Evolutionary conservation across 2,888 invertebrate genomes (phyloP).

Genomic region (Capitulum mitella): DNA sequence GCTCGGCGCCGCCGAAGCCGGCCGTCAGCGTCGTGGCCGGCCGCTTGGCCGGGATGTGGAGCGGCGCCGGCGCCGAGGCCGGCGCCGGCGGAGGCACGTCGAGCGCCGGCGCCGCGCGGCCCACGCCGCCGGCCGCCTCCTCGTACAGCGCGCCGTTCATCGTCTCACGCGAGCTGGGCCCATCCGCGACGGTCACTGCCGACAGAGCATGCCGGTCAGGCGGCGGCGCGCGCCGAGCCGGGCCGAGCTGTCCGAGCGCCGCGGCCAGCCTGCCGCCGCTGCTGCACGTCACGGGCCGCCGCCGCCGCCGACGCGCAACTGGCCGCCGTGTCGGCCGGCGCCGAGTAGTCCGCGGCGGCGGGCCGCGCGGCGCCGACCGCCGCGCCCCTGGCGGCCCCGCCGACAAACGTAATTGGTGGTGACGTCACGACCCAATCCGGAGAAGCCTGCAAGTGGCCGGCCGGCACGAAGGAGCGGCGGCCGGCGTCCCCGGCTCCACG

Average conservation of each 20-base stretch:
- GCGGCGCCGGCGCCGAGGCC: conserved; percentile 50
- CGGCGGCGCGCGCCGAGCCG: not conserved
- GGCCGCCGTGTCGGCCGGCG: not conserved
- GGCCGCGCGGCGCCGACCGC: conserved; percentile 2
- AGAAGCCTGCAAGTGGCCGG: not conserved
- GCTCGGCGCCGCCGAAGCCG: conserved; percentile 41
- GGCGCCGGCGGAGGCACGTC: conserved; percentile 8
- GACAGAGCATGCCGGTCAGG: conserved; percentile 9
- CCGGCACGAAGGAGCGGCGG: not conserved
- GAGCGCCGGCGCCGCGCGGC: conserved; percentile 30
- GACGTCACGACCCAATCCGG: not conserved
- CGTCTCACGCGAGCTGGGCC: conserved; percentile 29
- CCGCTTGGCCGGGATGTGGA: conserved; percentile 79
- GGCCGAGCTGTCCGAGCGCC: conserved; percentile 11
- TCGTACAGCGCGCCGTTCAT: conserved; percentile 37
- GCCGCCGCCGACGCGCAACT: conserved; percentile 22
- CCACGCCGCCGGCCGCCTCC: conserved; percentile 33
- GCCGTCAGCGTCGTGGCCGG: conserved; percentile 37
- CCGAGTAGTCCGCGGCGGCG: not conserved
- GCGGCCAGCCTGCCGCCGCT: not conserved
- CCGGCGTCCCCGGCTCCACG: not conserved
- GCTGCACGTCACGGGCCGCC: not conserved
- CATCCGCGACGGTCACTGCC: conserved; percentile 5
- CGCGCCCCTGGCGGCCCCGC: conserved; percentile 10
- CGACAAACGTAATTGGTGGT: not conserved